Base-by-base conservation (phyloP, 2,888 invertebrate species). In the Pycnomerus fuliginosus region DNA sequence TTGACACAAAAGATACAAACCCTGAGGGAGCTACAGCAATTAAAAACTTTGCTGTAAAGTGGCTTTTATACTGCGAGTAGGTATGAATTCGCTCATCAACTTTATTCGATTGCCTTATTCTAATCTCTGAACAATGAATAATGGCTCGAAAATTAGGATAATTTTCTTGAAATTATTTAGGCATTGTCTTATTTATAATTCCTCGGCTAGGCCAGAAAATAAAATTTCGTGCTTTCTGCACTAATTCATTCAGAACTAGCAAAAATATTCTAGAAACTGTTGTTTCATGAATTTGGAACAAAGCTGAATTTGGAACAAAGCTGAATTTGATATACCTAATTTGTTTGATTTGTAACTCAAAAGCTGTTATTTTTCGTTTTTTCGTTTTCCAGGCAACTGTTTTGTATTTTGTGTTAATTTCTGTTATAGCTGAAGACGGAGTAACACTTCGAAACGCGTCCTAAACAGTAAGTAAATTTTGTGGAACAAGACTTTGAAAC, bases 1-100 rank as follows among this genome's bases (percentile, higher is more conserved):
- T 8, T 32, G 39, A 38, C 8, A 34, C 3, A 10, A 31, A 16
- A 10, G 14, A 20, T 3, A 38, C 31, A 13, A 16, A 22, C 3
- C 39, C 39, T 8, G 4, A 10, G 2, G 39, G 39, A 14, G 39
- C 10, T 11, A 30, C 14, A 4, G 14, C 11, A 14, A 30, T 30
- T 8, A 30, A 15, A 30, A 30, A 3, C 12, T 30, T 30, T 3
- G 30, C 30, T 14, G 30, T 16, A 14, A 34, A 16, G 3, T 11
- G 10, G 10, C 16, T 20, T 34, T 35, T 41, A 24, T 41, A 41
- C 4, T 30, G 30, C 14, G 30, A 30, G 12, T 30, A 30, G 20
- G 5, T 20, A 20, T 20, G 8, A 8, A 7, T 20, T 20, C 20
- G 5, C 8, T 20, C 5, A 20, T 20, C 20, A 20, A 7, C 20